Evolutionary conservation across 2,888 invertebrate species (phyloP).

Genomic region (Digitonthophagus gazella): DNA sequence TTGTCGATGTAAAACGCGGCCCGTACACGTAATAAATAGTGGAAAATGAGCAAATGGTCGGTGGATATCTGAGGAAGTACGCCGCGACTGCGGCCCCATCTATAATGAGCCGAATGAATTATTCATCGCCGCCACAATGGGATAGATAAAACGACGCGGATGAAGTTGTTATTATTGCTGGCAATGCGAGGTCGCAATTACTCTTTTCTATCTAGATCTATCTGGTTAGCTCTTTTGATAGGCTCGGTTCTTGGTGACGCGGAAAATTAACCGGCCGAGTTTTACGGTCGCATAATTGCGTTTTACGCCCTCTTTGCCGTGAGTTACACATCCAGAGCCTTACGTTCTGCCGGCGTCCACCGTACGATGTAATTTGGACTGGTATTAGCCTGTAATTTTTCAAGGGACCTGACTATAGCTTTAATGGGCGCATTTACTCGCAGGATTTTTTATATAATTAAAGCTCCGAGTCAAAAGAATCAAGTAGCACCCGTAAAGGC

Average conservation of each 20-base stretch:
- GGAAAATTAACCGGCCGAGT: background rate
- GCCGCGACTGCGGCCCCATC: background rate
- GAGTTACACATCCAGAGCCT: background rate
- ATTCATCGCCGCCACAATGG: slow-evolving; percentile 7
- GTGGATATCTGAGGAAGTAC: slow-evolving; percentile 3
- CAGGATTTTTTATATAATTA: slow-evolving; percentile 13
- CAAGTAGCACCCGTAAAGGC: slow-evolving; percentile 10
- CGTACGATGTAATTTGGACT: slow-evolving; percentile 14
- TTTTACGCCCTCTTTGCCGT: background rate
- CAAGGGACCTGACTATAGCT: slow-evolving; percentile 1
- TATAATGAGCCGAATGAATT: slow-evolving; percentile 14
- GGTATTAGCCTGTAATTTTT: slow-evolving; percentile 15
- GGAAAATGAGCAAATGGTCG: slow-evolving; percentile 15
- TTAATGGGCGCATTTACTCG: slow-evolving; percentile 13
- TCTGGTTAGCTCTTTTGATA: background rate
- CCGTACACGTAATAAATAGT: slow-evolving; percentile 10
- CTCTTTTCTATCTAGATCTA: background rate
- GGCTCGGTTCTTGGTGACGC: background rate
- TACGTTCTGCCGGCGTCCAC: background rate
- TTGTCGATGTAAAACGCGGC: slow-evolving; percentile 16
- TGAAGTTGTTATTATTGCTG: background rate
- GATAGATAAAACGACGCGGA: background rate
- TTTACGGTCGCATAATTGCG: background rate
- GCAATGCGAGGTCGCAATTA: background rate
- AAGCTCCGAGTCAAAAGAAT: background rate